Evolutionary conservation across 2,888 invertebrate species (phyloP).

Genomic region (Parthenolecanium corni): DNA sequence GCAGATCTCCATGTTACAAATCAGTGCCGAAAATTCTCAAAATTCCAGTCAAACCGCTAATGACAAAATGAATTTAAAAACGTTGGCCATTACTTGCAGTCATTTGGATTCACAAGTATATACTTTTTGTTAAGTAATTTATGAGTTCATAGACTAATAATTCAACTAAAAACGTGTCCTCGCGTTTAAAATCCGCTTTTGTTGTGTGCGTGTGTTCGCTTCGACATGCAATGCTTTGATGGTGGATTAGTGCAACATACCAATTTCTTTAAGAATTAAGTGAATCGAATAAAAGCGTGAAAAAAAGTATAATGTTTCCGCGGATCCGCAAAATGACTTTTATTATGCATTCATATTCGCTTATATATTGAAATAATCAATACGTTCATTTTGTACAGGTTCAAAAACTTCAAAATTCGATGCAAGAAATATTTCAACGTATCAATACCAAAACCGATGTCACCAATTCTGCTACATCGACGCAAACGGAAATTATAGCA

Average conservation of each 20-base stretch:
- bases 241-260: no score
- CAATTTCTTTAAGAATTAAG: no score
- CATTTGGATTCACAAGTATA: conserved; percentile 59
- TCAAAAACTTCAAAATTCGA: conserved; percentile 63
- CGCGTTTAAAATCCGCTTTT: no score
- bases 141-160: not conserved
- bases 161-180: not conserved
- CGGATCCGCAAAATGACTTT: no score
- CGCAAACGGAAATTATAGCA: conserved; percentile 70
- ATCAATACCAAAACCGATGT: conserved; percentile 38
- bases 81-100: conserved; percentile 63
- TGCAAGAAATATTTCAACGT: conserved; percentile 64
- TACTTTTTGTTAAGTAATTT: not conserved
- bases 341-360: no score
- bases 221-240: not conserved
- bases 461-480: conserved; percentile 47
- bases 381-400: conserved; percentile 44
- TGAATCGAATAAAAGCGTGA: no score
- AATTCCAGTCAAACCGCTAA: not conserved
- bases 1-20: conserved; percentile 19
- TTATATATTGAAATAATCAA: not conserved
- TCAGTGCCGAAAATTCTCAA: conserved; percentile 17
- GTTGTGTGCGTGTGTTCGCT: no score
- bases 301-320: no score
- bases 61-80: conserved; percentile 43